A percentile compares a stretch with the other conserved stretches of the same genome.
Conservation (phyloP, 92 coral and sea anemone species). For the Phenganax marumi region DNA sequence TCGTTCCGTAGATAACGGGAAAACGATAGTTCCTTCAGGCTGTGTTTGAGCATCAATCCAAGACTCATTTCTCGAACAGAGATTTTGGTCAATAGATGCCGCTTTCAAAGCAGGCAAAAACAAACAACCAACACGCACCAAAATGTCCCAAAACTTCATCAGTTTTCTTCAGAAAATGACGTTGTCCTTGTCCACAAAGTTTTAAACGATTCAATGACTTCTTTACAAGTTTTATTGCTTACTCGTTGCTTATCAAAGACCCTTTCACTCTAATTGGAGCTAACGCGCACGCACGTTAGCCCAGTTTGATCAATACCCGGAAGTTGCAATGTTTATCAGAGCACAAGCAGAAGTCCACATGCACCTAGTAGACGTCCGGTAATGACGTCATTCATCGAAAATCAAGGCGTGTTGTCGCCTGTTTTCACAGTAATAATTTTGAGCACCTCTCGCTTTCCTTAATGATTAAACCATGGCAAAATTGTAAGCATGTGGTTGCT, state of each 20-base stretch:
- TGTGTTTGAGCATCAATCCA: not conserved
- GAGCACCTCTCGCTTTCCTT: not conserved
- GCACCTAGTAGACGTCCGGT: not conserved
- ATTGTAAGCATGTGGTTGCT: not conserved
- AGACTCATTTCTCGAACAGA: not conserved
- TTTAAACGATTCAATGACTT: not conserved
- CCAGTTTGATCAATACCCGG: slow-evolving; percentile 9
- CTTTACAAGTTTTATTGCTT: not conserved
- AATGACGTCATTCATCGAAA: not conserved
- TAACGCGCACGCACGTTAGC: not conserved
- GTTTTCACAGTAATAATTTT: not conserved
- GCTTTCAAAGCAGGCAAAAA: slow-evolving; percentile 3
- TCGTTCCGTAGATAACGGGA: not conserved
- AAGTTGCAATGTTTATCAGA: slow-evolving; percentile 10
- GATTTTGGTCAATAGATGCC: not conserved
- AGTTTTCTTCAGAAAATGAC: not conserved
- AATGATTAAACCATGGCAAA: not conserved
- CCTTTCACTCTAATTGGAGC: not conserved
- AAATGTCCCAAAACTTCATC: not conserved
- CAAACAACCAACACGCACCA: not conserved
- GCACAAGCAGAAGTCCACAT: not conserved
- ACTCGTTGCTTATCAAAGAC: slow-evolving; percentile 8
- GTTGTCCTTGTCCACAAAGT: not conserved
- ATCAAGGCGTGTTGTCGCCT: not conserved
- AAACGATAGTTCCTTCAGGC: slow-evolving; percentile 16